Base-by-base conservation (phyloP, 1,140 invertebrate genomes). In the Trypoxylus dichotomus region DNA sequence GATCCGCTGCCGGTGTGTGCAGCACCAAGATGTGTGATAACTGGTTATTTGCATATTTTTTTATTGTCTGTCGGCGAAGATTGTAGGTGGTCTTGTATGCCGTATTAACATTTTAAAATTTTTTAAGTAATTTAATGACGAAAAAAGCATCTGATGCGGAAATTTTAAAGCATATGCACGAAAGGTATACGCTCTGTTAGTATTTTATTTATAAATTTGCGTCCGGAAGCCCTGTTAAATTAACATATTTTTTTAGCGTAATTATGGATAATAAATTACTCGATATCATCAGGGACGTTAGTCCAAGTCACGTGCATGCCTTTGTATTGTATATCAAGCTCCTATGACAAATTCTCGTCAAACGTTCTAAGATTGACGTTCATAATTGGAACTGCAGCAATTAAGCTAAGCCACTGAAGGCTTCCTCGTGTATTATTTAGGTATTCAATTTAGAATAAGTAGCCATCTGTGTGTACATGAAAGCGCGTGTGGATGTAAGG, bases 41-140 rank as follows among this genome's bases (percentile, higher is more conserved):
- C n/a, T 24, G 60, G 15, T 63, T 63, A 63, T 63, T 63, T 63
- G 60, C 60, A 63, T 63, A 63, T 63, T 63, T 63, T 63, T 63
- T 63, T 63, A 27, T 63, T 27, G 1, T 24, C 60, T 63, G 60
- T 63, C 60, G 11, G 21, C 21, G 25, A 63, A 63, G 60, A 19
- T 63, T 63, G 60, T 63, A 24, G 60, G 60, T 63, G 60, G 60
- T 63, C 60, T 27, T 63, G 25, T 19, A 63, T 63, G 19, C 19
- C 60, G 25, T 5, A 63, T 63, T 63, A 63, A 63, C 60, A 63
- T 63, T 63, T 63, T 63, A 63, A n/a, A 63, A 63, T 63, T 63
- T 47, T 63, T 6, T 0, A n/a, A 0, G 60, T 63, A 63, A 63
- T 63, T 63, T 63, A 27, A 63, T 63, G 60, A n/a, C 21, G 19